phyloP scores from a whole-genome alignment of 2,113 vertebrate species.

The Oplegnathus fasciatus region DNA sequence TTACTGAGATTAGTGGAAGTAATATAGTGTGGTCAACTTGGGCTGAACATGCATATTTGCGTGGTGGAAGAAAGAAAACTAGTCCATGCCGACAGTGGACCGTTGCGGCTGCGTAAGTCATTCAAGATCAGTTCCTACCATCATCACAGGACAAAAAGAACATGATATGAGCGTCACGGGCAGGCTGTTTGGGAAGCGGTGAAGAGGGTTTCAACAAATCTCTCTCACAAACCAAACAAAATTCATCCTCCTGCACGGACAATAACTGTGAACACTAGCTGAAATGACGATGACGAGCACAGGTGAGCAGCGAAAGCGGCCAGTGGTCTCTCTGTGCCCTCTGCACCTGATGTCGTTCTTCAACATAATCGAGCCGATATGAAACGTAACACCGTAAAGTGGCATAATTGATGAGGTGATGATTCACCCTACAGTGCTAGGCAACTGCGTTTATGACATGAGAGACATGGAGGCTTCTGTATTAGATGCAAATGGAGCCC shows the following conservation, averaged over 20 bases:
- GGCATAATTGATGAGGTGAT: constrained; percentile 45
- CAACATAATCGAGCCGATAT: constrained; percentile 57
- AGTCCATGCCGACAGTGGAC: constrained; percentile 11
- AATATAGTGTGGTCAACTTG: constrained; percentile 48
- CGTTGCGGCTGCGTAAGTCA: constrained; percentile 14
- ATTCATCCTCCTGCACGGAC: constrained; percentile 27
- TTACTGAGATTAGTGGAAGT: constrained; percentile 56
- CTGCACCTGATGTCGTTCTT: constrained; percentile 13
- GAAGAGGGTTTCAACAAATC: constrained; percentile 19
- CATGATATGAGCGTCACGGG: constrained; percentile 53
- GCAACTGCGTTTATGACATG: constrained; percentile 17
- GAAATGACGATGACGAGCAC: constrained; percentile 8
- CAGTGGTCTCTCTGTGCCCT: constrained; percentile 10
- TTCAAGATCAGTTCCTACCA: constrained; percentile 38
- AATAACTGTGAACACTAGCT: neutral
- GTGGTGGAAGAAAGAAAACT: constrained; percentile 30
- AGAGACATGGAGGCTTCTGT: constrained; percentile 23
- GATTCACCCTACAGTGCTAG: constrained; percentile 8
- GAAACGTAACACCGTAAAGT: constrained; percentile 38
- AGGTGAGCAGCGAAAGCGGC: neutral
- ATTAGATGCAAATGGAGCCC: constrained; percentile 34
- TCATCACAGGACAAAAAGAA: constrained; percentile 26
- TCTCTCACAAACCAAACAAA: constrained; percentile 30
- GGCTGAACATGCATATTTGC: constrained; percentile 66
- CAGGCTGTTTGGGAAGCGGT: constrained; percentile 43